Percentiles rank a stretch among this genome's conserved stretches.
phyloP scores from a whole-genome alignment of 1,140 invertebrate species.

The Triops cancriformis region DNA sequence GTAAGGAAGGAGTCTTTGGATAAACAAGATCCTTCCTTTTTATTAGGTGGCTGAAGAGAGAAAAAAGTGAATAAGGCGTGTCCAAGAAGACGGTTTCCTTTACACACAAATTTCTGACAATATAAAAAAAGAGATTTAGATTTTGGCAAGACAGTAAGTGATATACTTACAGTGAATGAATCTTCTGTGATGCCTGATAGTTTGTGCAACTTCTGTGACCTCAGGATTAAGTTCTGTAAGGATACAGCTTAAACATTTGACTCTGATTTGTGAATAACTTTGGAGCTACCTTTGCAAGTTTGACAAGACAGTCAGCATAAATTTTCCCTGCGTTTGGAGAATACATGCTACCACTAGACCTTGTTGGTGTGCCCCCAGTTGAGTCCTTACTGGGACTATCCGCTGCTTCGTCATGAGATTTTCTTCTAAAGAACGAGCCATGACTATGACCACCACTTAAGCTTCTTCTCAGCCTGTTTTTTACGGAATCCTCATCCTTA shows the following conservation, averaged over 20 bases:
- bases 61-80: constrained; percentile 17
- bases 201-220: neutral
- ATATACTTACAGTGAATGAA: neutral
- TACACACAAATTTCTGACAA: constrained; percentile 22
- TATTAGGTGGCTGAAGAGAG: neutral
- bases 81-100: constrained; percentile 8
- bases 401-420: neutral
- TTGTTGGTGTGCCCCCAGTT: neutral
- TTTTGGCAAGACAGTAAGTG: neutral
- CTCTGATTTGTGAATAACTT: neutral
- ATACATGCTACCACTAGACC: neutral
- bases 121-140: neutral
- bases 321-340: neutral
- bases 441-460: neutral
- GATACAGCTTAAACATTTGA: neutral
- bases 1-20: constrained; percentile 20
- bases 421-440: neutral
- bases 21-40: neutral
- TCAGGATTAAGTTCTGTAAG: neutral
- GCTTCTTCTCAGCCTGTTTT: neutral
- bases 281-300: neutral
- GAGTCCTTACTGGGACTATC: neutral
- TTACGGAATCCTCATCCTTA: neutral
- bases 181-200: neutral
- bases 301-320: neutral